Evolutionary conservation across 2,797 vertebrate species (phyloP).

Genomic region (Hyperoplus lanceolatus): DNA sequence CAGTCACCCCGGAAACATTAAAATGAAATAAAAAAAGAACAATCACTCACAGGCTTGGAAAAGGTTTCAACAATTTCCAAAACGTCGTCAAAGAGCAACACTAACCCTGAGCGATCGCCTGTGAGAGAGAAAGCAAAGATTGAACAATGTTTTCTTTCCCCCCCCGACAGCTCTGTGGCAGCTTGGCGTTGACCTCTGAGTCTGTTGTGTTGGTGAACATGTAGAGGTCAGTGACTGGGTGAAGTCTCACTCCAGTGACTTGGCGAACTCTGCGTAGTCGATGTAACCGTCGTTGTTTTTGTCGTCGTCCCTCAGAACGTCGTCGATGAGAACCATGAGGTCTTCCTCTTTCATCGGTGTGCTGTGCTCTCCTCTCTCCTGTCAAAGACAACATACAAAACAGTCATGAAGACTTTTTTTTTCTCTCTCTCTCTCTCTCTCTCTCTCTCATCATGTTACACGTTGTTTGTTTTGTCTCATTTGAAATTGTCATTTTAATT

Average conservation of each 20-base stretch:
- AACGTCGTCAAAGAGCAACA: background rate
- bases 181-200: constrained; percentile 7
- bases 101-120: constrained; percentile 11
- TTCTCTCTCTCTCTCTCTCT: too few species aligned
- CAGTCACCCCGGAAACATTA: background rate
- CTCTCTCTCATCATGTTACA: too few species aligned
- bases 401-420: too few species aligned
- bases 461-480: too few species aligned
- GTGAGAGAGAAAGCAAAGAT: constrained; percentile 8
- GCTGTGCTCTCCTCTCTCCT: constrained; percentile 89
- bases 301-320: constrained; percentile 94
- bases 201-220: constrained; percentile 23
- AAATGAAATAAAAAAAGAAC: background rate
- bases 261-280: constrained; percentile 98
- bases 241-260: constrained; percentile 89
- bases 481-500: too few species aligned
- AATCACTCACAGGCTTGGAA: background rate
- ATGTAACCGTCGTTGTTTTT: constrained; percentile 98
- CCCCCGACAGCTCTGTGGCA: constrained; percentile 14
- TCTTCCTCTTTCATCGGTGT: constrained; percentile 93
- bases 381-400: background rate
- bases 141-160: background rate
- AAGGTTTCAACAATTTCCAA: background rate
- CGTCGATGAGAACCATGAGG: constrained; percentile 92
- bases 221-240: background rate